Evolutionary conservation across 2,888 invertebrate species (phyloP).

Genomic region (Digitonthophagus gazella): DNA sequence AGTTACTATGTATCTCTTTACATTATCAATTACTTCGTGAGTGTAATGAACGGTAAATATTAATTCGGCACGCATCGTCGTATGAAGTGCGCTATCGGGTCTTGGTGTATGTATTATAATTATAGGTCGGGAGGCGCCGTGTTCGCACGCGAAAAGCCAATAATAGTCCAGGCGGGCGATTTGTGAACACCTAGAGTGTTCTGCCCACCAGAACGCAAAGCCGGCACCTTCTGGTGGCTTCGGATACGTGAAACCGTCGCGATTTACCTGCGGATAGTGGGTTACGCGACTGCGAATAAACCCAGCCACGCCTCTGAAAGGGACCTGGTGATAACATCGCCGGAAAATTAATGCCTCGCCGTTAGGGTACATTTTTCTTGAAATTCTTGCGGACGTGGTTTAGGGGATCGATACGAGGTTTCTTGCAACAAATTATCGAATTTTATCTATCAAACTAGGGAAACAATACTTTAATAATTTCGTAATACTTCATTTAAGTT

Average conservation of each 20-base stretch:
- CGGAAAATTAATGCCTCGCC: constrained; percentile 5
- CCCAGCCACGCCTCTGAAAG: constrained; percentile 3
- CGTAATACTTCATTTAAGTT: too few relatives aligned
- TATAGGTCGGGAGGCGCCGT: constrained; percentile 28
- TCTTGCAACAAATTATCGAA: not conserved
- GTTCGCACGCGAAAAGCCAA: constrained; percentile 39
- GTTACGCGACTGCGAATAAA: constrained; percentile 13
- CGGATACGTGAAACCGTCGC: constrained; percentile 19
- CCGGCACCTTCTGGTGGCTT: constrained; percentile 3
- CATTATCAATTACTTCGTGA: not conserved
- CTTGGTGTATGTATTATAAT: constrained; percentile 31
- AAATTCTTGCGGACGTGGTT: not conserved
- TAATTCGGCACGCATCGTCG: constrained; percentile 19
- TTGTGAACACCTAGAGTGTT: constrained; percentile 32
- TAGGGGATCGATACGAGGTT: not conserved
- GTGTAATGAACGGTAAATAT: constrained; percentile 9
- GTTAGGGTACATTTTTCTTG: not conserved
- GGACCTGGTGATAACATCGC: constrained; percentile 10
- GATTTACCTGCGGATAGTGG: constrained; percentile 13
- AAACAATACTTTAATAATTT: too few relatives aligned
- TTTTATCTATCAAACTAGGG: too few relatives aligned
- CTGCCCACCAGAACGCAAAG: constrained; percentile 33
- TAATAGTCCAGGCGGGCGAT: constrained; percentile 35
- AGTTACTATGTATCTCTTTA: not conserved
- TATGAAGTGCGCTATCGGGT: constrained; percentile 30